A percentile compares a stretch with the other conserved stretches of the same genome.
phyloP scores from a whole-genome alignment of 2,797 vertebrate species.

The Molossus molossus region DNA sequence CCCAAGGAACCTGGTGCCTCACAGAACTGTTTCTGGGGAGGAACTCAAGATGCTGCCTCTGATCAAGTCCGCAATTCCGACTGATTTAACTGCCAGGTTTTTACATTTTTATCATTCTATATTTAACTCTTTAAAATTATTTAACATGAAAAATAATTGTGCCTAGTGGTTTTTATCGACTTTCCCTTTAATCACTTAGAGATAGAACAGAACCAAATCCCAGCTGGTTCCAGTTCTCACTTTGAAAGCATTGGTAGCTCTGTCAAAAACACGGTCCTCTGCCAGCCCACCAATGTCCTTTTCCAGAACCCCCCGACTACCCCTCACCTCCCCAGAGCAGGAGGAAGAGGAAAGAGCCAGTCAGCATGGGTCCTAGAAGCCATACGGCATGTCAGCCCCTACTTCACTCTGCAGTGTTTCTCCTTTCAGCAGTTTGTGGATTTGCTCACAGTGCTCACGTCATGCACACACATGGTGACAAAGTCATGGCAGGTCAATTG shows the following conservation, averaged over 20 bases:
- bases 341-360: fast-evolving
- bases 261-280: too few species aligned
- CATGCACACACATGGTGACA: too few species aligned
- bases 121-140: background rate
- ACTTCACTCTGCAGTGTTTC: too few species aligned
- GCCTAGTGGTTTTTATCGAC: background rate
- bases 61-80: too few species aligned
- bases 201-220: background rate
- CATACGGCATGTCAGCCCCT: fast-evolving
- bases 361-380: fast-evolving
- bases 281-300: background rate
- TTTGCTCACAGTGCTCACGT: background rate
- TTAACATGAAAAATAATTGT: background rate
- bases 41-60: fast-evolving
- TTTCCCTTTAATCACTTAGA: too few species aligned
- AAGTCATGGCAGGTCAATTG: too few species aligned
- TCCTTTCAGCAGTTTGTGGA: fast-evolving
- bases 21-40: background rate
- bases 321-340: too few species aligned
- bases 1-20: fast-evolving
- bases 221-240: too few species aligned
- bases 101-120: background rate
- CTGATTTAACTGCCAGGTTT: background rate
- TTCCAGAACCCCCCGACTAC: background rate
- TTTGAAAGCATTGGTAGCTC: fast-evolving